Evolutionary conservation across 53 echinoderm and acorn worm genomes (phyloP).

Genomic region (Holothuria leucospilota): DNA sequence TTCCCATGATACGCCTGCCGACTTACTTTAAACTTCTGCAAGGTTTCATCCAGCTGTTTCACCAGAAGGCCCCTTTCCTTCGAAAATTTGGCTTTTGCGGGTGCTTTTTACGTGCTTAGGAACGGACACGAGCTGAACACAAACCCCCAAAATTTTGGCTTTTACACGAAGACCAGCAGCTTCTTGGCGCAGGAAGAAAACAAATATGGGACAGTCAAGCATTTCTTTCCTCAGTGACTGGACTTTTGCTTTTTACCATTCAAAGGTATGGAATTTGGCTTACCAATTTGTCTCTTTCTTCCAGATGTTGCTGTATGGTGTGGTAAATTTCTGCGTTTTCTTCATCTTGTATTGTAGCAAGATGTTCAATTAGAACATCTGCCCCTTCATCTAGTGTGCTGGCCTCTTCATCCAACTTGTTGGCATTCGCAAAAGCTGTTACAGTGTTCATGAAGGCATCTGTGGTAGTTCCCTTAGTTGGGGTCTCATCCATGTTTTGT

Average conservation of each 20-base stretch:
- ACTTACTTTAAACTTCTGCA: not conserved
- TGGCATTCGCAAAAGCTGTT: not conserved
- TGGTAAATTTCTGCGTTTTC: not conserved
- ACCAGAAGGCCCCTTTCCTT: not conserved
- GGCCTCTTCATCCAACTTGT: constrained; percentile 1
- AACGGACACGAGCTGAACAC: too few species aligned
- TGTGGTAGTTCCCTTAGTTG: not conserved
- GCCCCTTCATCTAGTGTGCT: not conserved
- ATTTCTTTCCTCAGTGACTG: not conserved
- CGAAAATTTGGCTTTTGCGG: not conserved
- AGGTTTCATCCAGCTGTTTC: not conserved
- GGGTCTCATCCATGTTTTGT: not conserved
- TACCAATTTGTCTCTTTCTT: constrained; percentile 11
- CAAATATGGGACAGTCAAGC: not conserved
- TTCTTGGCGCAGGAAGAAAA: constrained; percentile 17
- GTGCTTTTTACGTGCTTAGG: too few species aligned
- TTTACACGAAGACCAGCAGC: not conserved
- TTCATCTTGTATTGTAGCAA: not conserved
- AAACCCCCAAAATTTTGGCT: too few species aligned
- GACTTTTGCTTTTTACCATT: too few species aligned
- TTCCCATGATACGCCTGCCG: constrained; percentile 17
- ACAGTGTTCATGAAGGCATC: not conserved
- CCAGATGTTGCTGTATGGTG: not conserved
- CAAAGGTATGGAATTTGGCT: not conserved
- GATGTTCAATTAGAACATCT: not conserved